phyloP scores from a whole-genome alignment of 2,113 vertebrate species.

The Dolichallabes microphthalmus region DNA sequence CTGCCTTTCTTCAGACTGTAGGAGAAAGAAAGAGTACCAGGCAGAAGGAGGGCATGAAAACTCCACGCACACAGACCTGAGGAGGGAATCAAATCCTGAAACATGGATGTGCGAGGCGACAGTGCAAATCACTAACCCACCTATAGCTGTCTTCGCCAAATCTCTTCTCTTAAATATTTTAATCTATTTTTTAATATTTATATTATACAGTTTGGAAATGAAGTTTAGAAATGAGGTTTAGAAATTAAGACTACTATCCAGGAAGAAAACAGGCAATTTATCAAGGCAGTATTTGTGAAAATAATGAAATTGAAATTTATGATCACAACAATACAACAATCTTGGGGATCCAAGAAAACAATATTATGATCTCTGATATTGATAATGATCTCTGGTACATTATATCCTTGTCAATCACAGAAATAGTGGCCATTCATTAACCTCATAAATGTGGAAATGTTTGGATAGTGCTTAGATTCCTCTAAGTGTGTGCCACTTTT shows the following conservation, averaged over 20 bases:
- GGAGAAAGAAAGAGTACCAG: no score
- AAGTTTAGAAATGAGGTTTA: not conserved
- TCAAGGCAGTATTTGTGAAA: not conserved
- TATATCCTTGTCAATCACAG: not conserved
- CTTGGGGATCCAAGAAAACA: not conserved
- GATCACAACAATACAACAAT: not conserved
- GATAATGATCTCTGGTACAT: no score
- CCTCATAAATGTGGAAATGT: not conserved
- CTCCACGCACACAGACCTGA: no score
- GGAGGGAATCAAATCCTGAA: no score
- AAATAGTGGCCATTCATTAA: not conserved
- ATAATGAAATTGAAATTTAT: not conserved
- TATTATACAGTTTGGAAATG: not conserved
- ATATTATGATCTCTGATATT: not conserved
- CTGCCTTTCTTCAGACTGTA: no score
- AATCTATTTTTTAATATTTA: not conserved
- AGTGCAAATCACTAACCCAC: no score
- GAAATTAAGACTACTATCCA: not conserved
- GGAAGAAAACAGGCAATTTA: not conserved
- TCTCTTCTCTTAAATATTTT: not conserved
- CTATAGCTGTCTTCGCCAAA: not conserved
- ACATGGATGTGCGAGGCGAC: no score
- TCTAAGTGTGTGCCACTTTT: not conserved
- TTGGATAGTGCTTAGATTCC: not conserved
- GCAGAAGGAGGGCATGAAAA: no score